Evolutionary conservation across 2,113 vertebrate species (phyloP).

Genomic region (Leptocoma aspasia): DNA sequence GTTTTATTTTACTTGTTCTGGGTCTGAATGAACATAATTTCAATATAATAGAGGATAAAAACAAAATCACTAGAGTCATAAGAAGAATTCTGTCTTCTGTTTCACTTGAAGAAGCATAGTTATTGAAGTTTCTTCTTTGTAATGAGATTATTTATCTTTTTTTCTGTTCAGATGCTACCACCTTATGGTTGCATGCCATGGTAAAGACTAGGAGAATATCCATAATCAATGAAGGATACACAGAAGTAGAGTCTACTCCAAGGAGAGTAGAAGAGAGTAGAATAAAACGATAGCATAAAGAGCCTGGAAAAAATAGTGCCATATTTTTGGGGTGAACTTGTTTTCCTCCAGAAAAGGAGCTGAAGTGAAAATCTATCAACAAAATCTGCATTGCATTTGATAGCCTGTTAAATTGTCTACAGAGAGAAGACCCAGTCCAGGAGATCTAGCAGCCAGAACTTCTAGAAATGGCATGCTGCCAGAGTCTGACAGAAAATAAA

Average conservation of each 20-base stretch:
- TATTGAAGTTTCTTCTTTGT: background rate
- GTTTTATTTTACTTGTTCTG: background rate
- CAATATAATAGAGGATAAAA: background rate
- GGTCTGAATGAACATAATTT: background rate
- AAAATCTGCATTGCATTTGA: background rate
- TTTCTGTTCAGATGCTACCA: background rate
- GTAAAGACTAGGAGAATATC: background rate
- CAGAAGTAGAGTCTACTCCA: background rate
- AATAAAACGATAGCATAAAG: background rate
- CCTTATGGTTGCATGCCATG: background rate
- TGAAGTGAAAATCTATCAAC: background rate
- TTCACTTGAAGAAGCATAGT: background rate
- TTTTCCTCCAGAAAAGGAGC: background rate
- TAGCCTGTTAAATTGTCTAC: background rate
- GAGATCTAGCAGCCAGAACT: background rate
- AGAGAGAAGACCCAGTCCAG: background rate
- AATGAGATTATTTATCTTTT: background rate
- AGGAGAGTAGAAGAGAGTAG: background rate
- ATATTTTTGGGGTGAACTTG: background rate
- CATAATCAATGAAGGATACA: background rate
- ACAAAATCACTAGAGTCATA: background rate
- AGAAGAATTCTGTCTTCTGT: background rate
- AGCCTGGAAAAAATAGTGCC: background rate
- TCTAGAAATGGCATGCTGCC: background rate
- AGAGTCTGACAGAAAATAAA: background rate